Conservation (phyloP, 2,888 invertebrate species). For the Caenorhabditis wallacei region DNA sequence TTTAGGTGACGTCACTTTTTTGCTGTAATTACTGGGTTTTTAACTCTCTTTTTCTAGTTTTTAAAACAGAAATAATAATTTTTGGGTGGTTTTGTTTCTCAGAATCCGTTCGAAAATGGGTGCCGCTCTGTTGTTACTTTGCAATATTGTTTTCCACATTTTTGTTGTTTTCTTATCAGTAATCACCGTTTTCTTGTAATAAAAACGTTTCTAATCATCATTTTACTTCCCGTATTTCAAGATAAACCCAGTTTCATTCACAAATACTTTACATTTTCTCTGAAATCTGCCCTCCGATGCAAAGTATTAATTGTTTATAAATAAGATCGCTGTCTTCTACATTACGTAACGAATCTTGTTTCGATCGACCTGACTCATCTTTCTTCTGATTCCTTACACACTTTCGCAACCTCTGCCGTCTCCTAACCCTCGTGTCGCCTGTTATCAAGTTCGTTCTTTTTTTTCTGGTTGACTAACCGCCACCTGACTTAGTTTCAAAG, state of each 20-base stretch:
- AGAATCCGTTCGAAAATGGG: no score
- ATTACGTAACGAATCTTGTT: background rate
- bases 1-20: conserved; percentile 1
- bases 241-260: no score
- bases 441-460: conserved; percentile 21
- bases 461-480: background rate
- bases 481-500: conserved; percentile 18
- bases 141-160: no score
- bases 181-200: no score
- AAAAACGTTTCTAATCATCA: no score
- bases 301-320: background rate
- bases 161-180: no score
- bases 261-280: background rate
- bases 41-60: background rate
- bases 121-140: no score
- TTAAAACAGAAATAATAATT: background rate
- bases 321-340: no score
- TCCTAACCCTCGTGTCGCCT: background rate
- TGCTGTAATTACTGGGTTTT: background rate
- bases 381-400: no score
- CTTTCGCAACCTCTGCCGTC: background rate
- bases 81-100: no score
- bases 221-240: no score
- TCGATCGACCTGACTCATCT: conserved; percentile 9
- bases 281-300: background rate